Evolutionary conservation across 2,888 invertebrate species (phyloP), one percentile per base, ranked within the genome.

Genomic region (Drosophila formosana): DNA sequence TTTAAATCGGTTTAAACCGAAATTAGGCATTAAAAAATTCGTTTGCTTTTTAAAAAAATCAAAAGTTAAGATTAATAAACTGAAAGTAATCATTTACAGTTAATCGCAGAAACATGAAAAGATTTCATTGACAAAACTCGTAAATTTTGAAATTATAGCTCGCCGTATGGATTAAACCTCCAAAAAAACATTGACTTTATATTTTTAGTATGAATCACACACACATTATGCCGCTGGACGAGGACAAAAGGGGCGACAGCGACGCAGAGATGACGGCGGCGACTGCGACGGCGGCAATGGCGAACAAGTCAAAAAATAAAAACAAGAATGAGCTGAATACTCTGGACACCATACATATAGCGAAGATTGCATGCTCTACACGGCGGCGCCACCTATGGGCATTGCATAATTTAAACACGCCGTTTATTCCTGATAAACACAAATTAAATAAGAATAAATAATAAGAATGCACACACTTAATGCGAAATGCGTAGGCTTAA

Each of bases 121-220:
- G 53, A 75, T 51, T 66, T 71, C 52, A 58, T 64, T 71, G 46
- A 64, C 51, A 52, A 61, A 67, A 58, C 46, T 58, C 45, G 55
- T 66, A 72, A 47, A 66, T 68, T 51, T 50, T 26, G n/a, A 63
- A 47, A 57, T 62, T 63, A 61, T 69, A 61, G 45, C 66, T 64
- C 1, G 49, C 58, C 58, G 47, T 41, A 62, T 76, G 76, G 77
- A 69, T 76, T 76, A 72, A 69, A 50, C 50, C 63, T 43, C 50
- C 46, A 50, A 64, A 64, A 50, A 50, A 34, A 75, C 66, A 78
- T 80, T 72, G 72, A 85, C 78, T 80, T 85, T 75, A 85, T 82
- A 80, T 82, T 80, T 82, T 80, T 75, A 78, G 70, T 72, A 85
- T 82, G 82, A 82, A 73, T 82, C 82, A 82, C 65, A 69, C 37